Percentiles rank a stretch among this genome's conserved stretches.
Evolutionary conservation across 2,888 invertebrate genomes (phyloP).

Genomic region (Cylloceria caligata): DNA sequence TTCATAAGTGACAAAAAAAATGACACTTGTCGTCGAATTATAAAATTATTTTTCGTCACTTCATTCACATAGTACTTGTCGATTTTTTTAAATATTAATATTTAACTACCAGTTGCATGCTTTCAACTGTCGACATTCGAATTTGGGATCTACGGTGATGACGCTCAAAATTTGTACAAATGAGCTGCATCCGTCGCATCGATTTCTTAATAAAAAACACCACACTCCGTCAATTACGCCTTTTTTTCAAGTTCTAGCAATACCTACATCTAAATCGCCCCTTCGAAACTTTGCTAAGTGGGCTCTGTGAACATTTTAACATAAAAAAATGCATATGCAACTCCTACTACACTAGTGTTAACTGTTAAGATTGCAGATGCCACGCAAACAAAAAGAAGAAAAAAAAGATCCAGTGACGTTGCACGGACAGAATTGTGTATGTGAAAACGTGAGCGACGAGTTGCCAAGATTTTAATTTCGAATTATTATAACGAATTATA

Average conservation of each 20-base stretch:
- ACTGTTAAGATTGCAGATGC: slow-evolving; percentile 50
- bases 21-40: not conserved
- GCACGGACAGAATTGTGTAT: slow-evolving; percentile 5
- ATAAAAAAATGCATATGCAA: slow-evolving; percentile 15
- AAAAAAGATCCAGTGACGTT: slow-evolving; percentile 35
- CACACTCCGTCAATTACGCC: not conserved
- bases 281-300: not conserved
- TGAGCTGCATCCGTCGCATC: not conserved
- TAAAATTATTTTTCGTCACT: not conserved
- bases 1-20: not conserved
- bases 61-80: not conserved
- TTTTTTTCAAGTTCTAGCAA: not conserved
- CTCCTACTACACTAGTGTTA: slow-evolving; percentile 12
- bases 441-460: slow-evolving; percentile 20
- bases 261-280: not conserved
- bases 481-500: slow-evolving; percentile 21
- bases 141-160: slow-evolving; percentile 10
- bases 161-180: slow-evolving; percentile 17
- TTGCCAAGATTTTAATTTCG: slow-evolving; percentile 15
- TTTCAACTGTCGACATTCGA: slow-evolving; percentile 1
- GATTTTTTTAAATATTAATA: not conserved
- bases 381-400: slow-evolving; percentile 21
- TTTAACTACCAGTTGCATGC: not conserved
- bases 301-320: not conserved
- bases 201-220: not conserved